Conservation (phyloP, 2,888 invertebrate genomes). For the Hyles lineata region DNA sequence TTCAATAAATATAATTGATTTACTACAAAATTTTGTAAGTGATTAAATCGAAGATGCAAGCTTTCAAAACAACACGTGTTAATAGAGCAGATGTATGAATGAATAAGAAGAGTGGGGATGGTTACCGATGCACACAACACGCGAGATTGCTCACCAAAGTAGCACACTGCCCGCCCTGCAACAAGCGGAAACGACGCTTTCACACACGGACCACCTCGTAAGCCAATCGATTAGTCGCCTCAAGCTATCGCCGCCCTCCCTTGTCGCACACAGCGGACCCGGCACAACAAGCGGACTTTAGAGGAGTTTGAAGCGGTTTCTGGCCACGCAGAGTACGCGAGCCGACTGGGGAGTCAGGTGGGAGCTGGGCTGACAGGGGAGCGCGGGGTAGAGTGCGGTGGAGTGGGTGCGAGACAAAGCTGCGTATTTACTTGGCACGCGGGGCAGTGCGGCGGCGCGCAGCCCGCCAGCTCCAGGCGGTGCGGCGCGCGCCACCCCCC, state of each 20-base stretch:
- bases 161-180: slow-evolving; percentile 96
- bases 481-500: slow-evolving; percentile 87
- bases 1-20: background rate
- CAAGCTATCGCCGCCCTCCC: slow-evolving; percentile 24
- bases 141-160: slow-evolving; percentile 97
- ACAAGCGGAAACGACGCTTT: slow-evolving; percentile 81
- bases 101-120: slow-evolving; percentile 90
- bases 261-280: slow-evolving; percentile 12
- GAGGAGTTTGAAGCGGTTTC: slow-evolving; percentile 26
- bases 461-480: slow-evolving; percentile 86
- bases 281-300: slow-evolving; percentile 20
- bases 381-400: slow-evolving; percentile 17
- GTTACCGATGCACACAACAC: slow-evolving; percentile 98
- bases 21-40: slow-evolving; percentile 11
- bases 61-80: slow-evolving; percentile 73
- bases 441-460: slow-evolving; percentile 88
- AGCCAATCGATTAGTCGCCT: slow-evolving; percentile 31
- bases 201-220: slow-evolving; percentile 60
- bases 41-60: slow-evolving; percentile 65
- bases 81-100: slow-evolving; percentile 77
- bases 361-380: background rate
- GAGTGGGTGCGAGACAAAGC: background rate
- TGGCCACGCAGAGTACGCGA: slow-evolving; percentile 1
- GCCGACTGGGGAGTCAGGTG: background rate
- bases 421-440: slow-evolving; percentile 72